These are phyloP conservation scores for Chaenogobius annularis DNA, from an alignment of 2,113 vertebrate genomes.

Conservation along the genomic window DNA sequence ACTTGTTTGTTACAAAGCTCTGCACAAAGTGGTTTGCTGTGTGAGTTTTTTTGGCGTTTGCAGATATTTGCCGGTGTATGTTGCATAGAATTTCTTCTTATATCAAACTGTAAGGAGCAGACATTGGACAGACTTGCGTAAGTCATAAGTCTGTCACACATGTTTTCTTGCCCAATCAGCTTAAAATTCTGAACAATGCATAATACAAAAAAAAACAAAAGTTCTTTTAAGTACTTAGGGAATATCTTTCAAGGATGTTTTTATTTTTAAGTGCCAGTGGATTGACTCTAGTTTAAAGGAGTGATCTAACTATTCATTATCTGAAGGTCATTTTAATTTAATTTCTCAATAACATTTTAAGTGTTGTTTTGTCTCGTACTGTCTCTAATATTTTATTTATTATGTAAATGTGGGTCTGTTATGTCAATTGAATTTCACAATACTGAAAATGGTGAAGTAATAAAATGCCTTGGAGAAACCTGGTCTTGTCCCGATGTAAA, in stretches of 20 bases:
- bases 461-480: constrained; percentile 56
- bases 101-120: not conserved
- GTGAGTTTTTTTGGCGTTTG: constrained; percentile 61
- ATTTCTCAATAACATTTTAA: constrained; percentile 22
- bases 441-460: constrained; percentile 21
- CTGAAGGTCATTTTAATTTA: constrained; percentile 29
- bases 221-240: constrained; percentile 10
- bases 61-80: constrained; percentile 48
- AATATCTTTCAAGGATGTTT: constrained; percentile 8
- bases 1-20: constrained; percentile 51
- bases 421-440: constrained; percentile 28
- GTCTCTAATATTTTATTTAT: constrained; percentile 76
- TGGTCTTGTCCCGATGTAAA: constrained; percentile 77
- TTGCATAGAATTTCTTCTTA: constrained; percentile 30
- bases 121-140: constrained; percentile 11
- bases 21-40: constrained; percentile 67
- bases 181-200: constrained; percentile 7
- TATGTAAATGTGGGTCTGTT: constrained; percentile 58
- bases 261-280: constrained; percentile 52
- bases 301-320: constrained; percentile 43
- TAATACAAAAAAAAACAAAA: constrained; percentile 13
- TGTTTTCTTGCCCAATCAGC: constrained; percentile 12
- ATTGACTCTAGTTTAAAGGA: constrained; percentile 21
- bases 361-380: constrained; percentile 70
- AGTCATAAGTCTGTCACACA: constrained; percentile 28